Percentiles rank a stretch among this genome's conserved stretches.
Conservation (phyloP, 2,113 vertebrate genomes). For the Megaceryle torquata region DNA sequence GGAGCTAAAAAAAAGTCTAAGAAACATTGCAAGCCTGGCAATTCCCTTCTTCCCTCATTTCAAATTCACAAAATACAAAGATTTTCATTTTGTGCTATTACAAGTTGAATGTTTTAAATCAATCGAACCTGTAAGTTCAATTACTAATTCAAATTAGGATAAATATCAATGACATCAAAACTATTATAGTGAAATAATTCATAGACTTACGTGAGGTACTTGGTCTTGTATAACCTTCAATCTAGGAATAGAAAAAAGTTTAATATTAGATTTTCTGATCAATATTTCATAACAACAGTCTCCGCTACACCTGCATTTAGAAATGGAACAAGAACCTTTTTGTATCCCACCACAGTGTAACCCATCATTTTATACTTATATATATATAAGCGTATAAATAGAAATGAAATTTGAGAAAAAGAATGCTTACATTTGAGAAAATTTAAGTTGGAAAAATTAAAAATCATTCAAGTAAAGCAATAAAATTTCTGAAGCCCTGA, state of each 20-base stretch:
- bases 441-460: background rate
- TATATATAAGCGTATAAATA: background rate
- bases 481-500: background rate
- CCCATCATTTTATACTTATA: background rate
- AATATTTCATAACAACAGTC: background rate
- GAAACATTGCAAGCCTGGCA: background rate
- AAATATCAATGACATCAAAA: background rate
- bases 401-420: background rate
- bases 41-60: background rate
- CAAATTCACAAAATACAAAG: background rate
- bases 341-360: background rate
- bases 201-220: conserved; percentile 35
- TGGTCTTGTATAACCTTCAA: background rate
- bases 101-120: background rate
- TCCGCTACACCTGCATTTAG: background rate
- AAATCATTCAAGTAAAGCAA: background rate
- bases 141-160: background rate
- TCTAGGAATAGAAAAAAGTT: background rate
- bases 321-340: background rate
- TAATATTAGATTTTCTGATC: background rate
- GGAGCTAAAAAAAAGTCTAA: background rate
- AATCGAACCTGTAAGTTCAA: background rate
- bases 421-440: background rate
- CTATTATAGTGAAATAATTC: background rate
- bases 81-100: background rate